Percentiles rank a stretch among this genome's conserved stretches.
These are phyloP conservation scores for Narcine bancroftii DNA, from an alignment of 2,113 vertebrate species.

Conservation along the genomic window DNA sequence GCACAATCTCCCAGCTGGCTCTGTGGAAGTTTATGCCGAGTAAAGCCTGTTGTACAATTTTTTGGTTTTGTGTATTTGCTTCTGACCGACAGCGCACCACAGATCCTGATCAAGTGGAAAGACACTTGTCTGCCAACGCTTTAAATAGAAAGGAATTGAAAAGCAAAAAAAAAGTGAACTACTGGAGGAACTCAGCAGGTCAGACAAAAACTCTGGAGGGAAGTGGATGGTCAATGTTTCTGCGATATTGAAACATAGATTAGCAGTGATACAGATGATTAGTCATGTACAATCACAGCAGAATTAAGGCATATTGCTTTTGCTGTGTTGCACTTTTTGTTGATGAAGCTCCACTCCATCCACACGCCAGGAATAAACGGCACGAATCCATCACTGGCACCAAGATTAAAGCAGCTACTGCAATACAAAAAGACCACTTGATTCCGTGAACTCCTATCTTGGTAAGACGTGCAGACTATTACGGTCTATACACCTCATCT, in stretches of 20 bases:
- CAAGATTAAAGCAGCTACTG: not conserved
- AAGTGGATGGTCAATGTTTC: not conserved
- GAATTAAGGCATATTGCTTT: not conserved
- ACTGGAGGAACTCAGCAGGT: too few relatives aligned
- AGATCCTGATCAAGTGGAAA: too few relatives aligned
- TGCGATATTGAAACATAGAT: not conserved
- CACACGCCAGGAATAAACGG: not conserved
- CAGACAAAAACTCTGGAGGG: too few relatives aligned
- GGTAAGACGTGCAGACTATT: not conserved
- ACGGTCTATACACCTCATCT: not conserved
- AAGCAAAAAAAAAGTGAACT: too few relatives aligned
- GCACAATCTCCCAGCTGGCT: too few relatives aligned
- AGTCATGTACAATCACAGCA: too few relatives aligned
- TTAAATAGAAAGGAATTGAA: too few relatives aligned
- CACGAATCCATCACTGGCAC: not conserved
- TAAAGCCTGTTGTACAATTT: too few relatives aligned
- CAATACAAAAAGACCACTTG: not conserved
- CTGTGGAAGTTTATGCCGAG: too few relatives aligned
- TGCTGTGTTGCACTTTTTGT: not conserved
- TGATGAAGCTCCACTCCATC: not conserved
- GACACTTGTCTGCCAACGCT: too few relatives aligned
- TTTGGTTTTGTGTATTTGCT: too few relatives aligned
- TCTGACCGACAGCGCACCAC: too few relatives aligned
- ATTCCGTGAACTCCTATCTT: not conserved
- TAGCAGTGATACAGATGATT: not conserved